phyloP scores from a whole-genome alignment of 1,140 invertebrate species.

The Lucilia sericata region DNA sequence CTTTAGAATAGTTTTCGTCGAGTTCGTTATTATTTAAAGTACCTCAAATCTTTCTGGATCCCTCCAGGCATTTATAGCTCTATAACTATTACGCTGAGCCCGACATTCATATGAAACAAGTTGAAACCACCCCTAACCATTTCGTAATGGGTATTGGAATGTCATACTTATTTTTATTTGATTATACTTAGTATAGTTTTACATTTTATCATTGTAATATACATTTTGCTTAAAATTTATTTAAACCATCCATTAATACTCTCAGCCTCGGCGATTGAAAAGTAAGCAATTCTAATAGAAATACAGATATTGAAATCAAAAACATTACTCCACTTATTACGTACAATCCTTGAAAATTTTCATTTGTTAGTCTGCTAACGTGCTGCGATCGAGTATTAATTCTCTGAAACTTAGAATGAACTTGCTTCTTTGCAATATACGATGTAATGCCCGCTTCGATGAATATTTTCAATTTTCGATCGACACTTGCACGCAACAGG shows the following conservation, averaged over 20 bases:
- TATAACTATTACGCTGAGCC: too few species aligned
- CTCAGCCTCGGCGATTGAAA: neutral
- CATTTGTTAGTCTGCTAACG: neutral
- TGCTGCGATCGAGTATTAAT: neutral
- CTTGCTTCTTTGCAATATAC: slow-evolving; percentile 8
- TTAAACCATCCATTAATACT: neutral
- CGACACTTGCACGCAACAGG: neutral
- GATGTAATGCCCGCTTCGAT: slow-evolving; percentile 30
- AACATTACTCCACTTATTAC: neutral
- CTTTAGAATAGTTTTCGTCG: too few species aligned
- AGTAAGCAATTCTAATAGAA: neutral
- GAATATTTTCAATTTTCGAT: slow-evolving; percentile 24
- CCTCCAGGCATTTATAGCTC: too few species aligned
- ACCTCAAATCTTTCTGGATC: too few species aligned
- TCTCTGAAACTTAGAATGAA: neutral
- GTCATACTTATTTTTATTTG: too few species aligned
- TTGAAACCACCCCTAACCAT: too few species aligned
- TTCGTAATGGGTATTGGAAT: too few species aligned
- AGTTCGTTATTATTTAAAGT: too few species aligned
- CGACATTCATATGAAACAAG: too few species aligned
- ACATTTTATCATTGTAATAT: neutral
- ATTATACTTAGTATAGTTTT: too few species aligned
- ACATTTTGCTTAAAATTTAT: neutral
- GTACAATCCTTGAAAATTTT: neutral
- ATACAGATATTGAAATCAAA: neutral